Percentiles rank a stretch among this genome's conserved stretches.
Conservation (phyloP, 2,113 vertebrate genomes). For the Morphnarchus princeps region DNA sequence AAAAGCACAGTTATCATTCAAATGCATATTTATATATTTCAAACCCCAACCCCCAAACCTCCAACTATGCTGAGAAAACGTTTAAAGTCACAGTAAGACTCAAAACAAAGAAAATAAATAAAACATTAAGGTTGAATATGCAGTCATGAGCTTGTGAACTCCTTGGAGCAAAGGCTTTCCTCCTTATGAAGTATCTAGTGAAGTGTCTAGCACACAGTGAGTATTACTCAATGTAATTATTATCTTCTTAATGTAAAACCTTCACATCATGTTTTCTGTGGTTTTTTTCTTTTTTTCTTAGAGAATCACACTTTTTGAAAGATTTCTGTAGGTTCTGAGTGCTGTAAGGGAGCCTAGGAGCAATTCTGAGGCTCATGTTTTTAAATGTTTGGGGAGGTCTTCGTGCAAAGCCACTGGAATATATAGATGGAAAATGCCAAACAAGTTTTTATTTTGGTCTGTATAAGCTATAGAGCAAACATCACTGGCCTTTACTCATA, state of each 20-base stretch:
- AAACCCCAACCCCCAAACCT: background rate
- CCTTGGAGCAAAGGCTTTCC: background rate
- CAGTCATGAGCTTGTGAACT: background rate
- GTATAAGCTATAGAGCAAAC: background rate
- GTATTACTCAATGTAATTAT: background rate
- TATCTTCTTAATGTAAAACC: background rate
- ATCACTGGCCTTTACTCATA: background rate
- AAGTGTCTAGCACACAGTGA: background rate
- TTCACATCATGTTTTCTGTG: background rate
- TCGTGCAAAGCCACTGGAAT: background rate
- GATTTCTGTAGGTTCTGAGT: background rate
- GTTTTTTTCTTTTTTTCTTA: background rate
- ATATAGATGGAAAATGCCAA: background rate
- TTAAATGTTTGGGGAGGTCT: background rate
- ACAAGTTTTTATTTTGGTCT: background rate
- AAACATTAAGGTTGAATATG: constrained; percentile 4
- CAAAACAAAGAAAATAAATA: constrained; percentile 48
- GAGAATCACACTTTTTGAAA: background rate
- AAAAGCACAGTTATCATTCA: constrained; percentile 46
- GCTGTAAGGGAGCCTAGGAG: background rate
- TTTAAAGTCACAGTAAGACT: background rate
- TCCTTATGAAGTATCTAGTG: background rate
- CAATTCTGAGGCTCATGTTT: background rate
- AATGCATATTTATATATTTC: background rate
- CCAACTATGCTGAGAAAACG: background rate